Conservation (phyloP, 1,140 invertebrate species). For the Habropoda laboriosa region DNA sequence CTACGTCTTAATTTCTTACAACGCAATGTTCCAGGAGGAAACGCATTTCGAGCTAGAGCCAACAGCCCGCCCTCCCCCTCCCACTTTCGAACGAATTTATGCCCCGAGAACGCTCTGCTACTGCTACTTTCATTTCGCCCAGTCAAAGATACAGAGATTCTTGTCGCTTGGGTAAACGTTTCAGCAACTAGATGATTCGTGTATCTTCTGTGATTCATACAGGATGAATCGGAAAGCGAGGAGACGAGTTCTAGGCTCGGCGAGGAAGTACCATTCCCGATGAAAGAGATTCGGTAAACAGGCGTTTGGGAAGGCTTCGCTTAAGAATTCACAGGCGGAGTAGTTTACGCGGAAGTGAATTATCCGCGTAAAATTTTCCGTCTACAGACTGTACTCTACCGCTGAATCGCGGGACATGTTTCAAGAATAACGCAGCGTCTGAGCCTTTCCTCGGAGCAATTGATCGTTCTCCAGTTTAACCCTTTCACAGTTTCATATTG, state of each 20-base stretch:
- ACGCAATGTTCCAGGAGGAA: slow-evolving; percentile 21
- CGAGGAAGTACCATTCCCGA: background rate
- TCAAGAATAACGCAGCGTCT: background rate
- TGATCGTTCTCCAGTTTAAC: background rate
- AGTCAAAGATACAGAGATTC: background rate
- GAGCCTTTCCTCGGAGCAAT: background rate
- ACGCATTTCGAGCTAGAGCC: background rate
- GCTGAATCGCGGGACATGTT: background rate
- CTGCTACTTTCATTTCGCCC: slow-evolving; percentile 12
- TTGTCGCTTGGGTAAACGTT: slow-evolving; percentile 29
- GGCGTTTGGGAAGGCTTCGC: background rate
- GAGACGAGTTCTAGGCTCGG: background rate
- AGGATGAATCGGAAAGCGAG: background rate
- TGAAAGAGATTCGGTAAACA: slow-evolving; percentile 34
- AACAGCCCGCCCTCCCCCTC: background rate
- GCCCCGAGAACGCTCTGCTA: background rate
- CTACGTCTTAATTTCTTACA: slow-evolving; percentile 55
- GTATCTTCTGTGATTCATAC: slow-evolving; percentile 4
- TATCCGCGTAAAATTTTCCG: background rate
- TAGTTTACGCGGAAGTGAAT: background rate
- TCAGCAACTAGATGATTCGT: slow-evolving; percentile 20
- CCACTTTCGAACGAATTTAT: slow-evolving; percentile 34
- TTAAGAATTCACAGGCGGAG: background rate
- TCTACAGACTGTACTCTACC: background rate
- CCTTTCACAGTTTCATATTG: too few relatives aligned